Conservation (phyloP, 2,797 vertebrate genomes). For the Gymnothorax javanicus region DNA sequence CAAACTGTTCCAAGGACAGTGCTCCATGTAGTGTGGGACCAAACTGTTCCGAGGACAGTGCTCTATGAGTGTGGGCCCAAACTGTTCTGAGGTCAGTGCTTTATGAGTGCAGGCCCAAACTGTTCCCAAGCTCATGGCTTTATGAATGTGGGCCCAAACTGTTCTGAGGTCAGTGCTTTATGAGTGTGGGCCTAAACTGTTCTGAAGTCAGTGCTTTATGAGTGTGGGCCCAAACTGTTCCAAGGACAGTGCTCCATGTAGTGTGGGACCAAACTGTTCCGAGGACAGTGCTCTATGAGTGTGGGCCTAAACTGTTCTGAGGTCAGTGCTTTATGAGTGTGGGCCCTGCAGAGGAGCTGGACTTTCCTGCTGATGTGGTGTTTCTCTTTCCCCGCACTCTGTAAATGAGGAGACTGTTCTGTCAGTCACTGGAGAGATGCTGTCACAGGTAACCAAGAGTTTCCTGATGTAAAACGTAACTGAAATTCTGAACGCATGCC, state of each 20-base stretch:
- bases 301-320: neutral
- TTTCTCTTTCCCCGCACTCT: conserved; percentile 77
- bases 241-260: too few relatives aligned
- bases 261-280: too few relatives aligned
- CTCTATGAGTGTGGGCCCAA: neutral
- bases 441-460: conserved; percentile 63
- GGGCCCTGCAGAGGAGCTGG: neutral
- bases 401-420: conserved; percentile 70
- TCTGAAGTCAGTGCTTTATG: too few relatives aligned
- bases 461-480: conserved; percentile 69
- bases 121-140: too few relatives aligned
- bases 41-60: neutral
- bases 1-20: neutral
- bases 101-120: too few relatives aligned
- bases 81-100: too few relatives aligned
- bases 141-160: too few relatives aligned
- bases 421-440: conserved; percentile 91
- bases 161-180: too few relatives aligned
- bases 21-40: too few relatives aligned
- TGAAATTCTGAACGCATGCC: conserved; percentile 40
- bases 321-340: neutral
- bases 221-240: too few relatives aligned
- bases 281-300: too few relatives aligned
- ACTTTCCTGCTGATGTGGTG: conserved; percentile 68
- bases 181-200: too few relatives aligned